These are phyloP conservation scores for Trematomus bernacchii DNA, from an alignment of 2,797 vertebrate genomes.

Conservation along the genomic window DNA sequence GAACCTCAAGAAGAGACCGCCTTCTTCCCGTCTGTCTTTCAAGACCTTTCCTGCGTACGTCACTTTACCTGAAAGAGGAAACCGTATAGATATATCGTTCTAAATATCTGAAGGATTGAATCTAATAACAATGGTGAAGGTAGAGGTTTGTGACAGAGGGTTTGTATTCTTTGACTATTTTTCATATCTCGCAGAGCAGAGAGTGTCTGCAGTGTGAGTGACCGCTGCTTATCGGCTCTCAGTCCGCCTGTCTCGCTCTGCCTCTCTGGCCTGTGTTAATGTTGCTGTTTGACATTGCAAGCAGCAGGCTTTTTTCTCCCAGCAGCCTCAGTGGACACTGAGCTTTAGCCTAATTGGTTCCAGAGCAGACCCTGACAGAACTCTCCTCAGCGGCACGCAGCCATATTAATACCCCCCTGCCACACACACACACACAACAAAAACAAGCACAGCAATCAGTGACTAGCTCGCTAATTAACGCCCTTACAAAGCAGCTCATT, in stretches of 20 bases:
- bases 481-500: constrained; percentile 99
- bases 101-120: background rate
- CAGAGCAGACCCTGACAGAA: constrained; percentile 95
- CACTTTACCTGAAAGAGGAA: constrained; percentile 15
- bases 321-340: constrained; percentile 87
- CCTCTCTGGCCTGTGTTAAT: constrained; percentile 74
- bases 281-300: constrained; percentile 90
- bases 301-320: constrained; percentile 86
- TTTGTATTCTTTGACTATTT: constrained; percentile 38
- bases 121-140: constrained; percentile 2
- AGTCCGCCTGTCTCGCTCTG: constrained; percentile 57
- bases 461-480: constrained; percentile 98
- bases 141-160: background rate
- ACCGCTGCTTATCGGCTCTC: constrained; percentile 55
- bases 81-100: too few species aligned
- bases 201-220: constrained; percentile 47
- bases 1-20: constrained; percentile 2
- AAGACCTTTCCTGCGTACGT: constrained; percentile 11
- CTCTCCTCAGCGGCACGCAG: constrained; percentile 89
- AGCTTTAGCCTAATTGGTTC: constrained; percentile 98
- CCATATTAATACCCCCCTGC: constrained; percentile 90
- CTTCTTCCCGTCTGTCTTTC: constrained; percentile 17
- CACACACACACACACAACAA: constrained; percentile 73
- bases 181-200: constrained; percentile 27
- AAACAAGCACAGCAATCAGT: constrained; percentile 97